phyloP scores from a whole-genome alignment of 2,797 vertebrate species.

The Glyptemys insculpta region DNA sequence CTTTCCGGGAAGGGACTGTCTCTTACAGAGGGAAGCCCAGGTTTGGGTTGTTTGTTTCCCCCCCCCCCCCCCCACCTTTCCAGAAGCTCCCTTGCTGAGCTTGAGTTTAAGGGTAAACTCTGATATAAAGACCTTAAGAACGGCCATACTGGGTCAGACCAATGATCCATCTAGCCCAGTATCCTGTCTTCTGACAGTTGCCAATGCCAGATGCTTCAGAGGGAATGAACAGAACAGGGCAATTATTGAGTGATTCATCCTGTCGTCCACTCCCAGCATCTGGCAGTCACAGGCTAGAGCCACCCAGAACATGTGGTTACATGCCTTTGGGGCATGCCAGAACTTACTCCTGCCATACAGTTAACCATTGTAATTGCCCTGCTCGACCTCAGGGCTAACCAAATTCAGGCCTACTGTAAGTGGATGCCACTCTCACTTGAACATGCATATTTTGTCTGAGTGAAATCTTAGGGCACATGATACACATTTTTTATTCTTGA shows the following conservation, averaged over 20 bases:
- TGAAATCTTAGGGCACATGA: background rate
- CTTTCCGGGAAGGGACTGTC: accelerated
- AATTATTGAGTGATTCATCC: background rate
- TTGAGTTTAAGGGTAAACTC: background rate
- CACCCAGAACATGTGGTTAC: background rate
- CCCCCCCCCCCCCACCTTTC: background rate
- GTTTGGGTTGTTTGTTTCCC: slow-evolving; percentile 50
- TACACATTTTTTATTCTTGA: background rate
- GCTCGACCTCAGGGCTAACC: background rate
- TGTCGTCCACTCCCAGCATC: too few relatives aligned
- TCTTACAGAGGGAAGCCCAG: background rate
- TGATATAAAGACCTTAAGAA: background rate
- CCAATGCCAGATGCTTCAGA: background rate
- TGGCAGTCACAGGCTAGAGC: background rate
- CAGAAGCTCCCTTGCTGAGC: background rate
- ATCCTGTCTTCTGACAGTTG: background rate
- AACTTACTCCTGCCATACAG: background rate
- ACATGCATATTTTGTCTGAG: background rate
- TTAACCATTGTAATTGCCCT: background rate
- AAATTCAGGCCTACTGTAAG: background rate
- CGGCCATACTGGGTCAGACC: background rate
- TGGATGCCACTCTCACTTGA: background rate
- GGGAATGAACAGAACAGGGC: background rate
- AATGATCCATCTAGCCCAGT: background rate
- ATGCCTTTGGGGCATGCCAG: background rate